Conservation (phyloP, 2,888 invertebrate genomes). For the Pachycephus smyrnensis region DNA sequence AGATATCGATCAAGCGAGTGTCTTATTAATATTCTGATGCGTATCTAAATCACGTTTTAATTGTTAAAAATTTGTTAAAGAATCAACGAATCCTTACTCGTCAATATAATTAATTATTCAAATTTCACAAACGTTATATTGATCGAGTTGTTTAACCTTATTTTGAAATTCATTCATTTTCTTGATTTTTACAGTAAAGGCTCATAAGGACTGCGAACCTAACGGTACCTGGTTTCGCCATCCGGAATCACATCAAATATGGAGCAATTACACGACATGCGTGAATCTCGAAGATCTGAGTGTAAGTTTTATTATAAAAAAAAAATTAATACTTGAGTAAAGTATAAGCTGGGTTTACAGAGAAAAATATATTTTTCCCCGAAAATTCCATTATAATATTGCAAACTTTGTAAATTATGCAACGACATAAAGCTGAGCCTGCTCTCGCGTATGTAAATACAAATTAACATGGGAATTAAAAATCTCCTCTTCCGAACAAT, state of each 20-base stretch:
- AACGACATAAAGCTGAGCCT: background rate
- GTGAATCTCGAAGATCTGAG: constrained; percentile 77
- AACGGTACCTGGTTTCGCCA: constrained; percentile 89
- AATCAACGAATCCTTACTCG: background rate
- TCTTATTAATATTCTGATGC: too few species aligned
- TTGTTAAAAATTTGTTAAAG: too few species aligned
- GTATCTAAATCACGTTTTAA: too few species aligned
- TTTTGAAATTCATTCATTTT: background rate
- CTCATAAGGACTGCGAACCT: constrained; percentile 83
- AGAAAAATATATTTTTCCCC: background rate
- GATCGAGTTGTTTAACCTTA: background rate
- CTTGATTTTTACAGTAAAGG: constrained; percentile 73
- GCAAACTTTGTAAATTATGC: background rate
- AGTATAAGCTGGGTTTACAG: background rate
- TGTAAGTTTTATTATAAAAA: constrained; percentile 69
- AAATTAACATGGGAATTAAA: background rate
- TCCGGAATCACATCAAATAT: constrained; percentile 79
- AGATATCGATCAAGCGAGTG: background rate
- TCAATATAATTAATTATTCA: background rate
- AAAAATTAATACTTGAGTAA: background rate
- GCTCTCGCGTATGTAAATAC: background rate
- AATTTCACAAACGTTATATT: background rate
- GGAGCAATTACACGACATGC: constrained; percentile 94
- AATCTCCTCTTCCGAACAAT: background rate
- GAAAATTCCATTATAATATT: background rate